Evolutionary conservation across 30 jellyfish, hydroid and myxozoan species (phyloP).

Genomic region (Clytia hemisphaerica): DNA sequence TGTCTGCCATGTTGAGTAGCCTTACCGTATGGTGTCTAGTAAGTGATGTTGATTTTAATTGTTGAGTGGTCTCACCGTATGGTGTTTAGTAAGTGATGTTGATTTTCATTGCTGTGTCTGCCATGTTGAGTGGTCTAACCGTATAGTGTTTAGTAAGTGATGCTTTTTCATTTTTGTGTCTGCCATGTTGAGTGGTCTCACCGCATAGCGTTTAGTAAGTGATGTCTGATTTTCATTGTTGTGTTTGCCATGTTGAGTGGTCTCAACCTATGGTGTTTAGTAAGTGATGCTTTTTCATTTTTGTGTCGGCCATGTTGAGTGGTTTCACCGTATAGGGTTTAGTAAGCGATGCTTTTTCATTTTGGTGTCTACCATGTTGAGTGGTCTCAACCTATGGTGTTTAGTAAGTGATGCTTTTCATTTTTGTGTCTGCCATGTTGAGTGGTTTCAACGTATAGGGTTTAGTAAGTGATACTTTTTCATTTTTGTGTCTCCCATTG

Average conservation of each 20-base stretch:
- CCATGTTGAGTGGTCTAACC: slow-evolving; percentile 57
- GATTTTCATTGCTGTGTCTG: slow-evolving; percentile 63
- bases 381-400: slow-evolving; percentile 65
- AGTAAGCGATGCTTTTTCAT: slow-evolving; percentile 69
- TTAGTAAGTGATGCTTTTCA: no score
- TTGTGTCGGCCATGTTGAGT: slow-evolving; percentile 62
- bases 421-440: no score
- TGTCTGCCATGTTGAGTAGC: slow-evolving; percentile 65
- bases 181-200: no score
- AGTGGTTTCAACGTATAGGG: no score
- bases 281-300: slow-evolving; percentile 53
- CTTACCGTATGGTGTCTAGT: slow-evolving; percentile 67
- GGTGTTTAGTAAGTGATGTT: no score
- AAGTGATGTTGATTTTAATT: no score
- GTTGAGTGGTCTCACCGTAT: no score
- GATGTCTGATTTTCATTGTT: slow-evolving; percentile 52
- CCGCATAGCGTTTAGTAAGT: no score
- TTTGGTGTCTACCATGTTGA: slow-evolving; percentile 59
- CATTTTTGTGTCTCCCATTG: no score
- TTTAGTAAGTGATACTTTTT: no score
- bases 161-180: no score
- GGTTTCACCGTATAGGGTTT: slow-evolving; percentile 64
- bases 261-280: slow-evolving; percentile 61
- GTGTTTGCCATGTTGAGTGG: slow-evolving; percentile 73
- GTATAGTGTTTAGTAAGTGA: slow-evolving; percentile 65